Conservation (phyloP, 2,888 invertebrate species). For the Seladonia tumulorum region DNA sequence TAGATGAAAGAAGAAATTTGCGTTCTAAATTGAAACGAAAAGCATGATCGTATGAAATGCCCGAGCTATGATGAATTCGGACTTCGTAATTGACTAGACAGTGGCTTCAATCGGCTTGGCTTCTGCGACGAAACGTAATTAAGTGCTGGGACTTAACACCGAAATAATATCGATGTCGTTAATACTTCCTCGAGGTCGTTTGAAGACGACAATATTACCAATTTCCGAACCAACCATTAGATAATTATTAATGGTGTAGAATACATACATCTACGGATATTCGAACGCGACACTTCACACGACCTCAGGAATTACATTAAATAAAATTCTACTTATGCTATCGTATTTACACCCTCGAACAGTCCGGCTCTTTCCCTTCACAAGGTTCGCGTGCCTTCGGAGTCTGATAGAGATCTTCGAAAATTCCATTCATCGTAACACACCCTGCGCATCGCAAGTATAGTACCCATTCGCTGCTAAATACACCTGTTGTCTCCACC, state of each 20-base stretch:
- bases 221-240: background rate
- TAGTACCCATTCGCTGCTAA: background rate
- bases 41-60: constrained; percentile 28
- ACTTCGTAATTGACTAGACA: constrained; percentile 69
- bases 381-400: background rate
- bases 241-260: background rate
- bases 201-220: background rate
- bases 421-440: background rate
- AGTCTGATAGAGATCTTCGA: background rate
- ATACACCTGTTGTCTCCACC: background rate
- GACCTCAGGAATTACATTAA: constrained; percentile 12
- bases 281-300: background rate
- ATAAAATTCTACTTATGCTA: constrained; percentile 17
- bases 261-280: background rate
- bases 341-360: constrained; percentile 13
- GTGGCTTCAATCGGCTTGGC: constrained; percentile 58
- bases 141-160: constrained; percentile 1
- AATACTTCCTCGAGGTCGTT: background rate
- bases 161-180: background rate
- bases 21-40: constrained; percentile 16
- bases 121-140: constrained; percentile 52
- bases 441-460: background rate
- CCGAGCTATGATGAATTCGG: constrained; percentile 45
- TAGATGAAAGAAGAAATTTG: constrained; percentile 11
- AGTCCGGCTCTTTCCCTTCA: background rate